These are phyloP conservation scores for Leptoclinus maculatus DNA, from an alignment of 2,797 vertebrate species.

Conservation along the genomic window DNA sequence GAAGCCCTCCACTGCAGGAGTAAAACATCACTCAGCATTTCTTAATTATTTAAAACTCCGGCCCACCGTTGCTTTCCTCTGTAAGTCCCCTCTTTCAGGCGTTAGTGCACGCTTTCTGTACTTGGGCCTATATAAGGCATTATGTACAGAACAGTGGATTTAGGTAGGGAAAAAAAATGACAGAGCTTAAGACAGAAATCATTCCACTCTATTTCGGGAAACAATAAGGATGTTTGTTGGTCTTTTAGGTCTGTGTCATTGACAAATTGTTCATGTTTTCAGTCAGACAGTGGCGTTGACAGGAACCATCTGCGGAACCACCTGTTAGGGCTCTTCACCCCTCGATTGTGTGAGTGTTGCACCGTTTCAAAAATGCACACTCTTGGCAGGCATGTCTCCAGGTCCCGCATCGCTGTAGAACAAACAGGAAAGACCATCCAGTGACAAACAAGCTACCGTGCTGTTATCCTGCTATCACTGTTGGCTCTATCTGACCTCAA, in stretches of 20 bases:
- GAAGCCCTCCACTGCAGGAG: conserved; percentile 66
- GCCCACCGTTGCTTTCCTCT: conserved; percentile 58
- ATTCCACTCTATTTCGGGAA: conserved; percentile 37
- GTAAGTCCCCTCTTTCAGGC: conserved; percentile 55
- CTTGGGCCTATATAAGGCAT: conserved; percentile 34
- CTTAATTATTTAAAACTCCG: conserved; percentile 84
- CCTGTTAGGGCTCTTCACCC: conserved; percentile 75
- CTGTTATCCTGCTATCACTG: conserved; percentile 55
- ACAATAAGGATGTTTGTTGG: conserved; percentile 30
- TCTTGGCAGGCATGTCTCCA: conserved; percentile 70
- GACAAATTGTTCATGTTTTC: conserved; percentile 68
- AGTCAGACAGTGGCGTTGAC: conserved; percentile 61
- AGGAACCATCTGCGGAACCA: conserved; percentile 79
- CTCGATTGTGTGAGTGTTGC: conserved; percentile 58
- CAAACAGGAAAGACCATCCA: conserved; percentile 80
- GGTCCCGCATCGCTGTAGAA: conserved; percentile 70
- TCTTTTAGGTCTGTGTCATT: conserved; percentile 46
- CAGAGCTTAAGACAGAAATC: conserved; percentile 17
- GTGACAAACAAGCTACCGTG: conserved; percentile 69
- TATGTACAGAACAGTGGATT: conserved; percentile 9
- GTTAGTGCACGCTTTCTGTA: conserved; percentile 47
- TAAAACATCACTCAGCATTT: conserved; percentile 82
- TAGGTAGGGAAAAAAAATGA: neutral
- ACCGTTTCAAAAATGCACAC: conserved; percentile 53
- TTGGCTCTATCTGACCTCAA: conserved; percentile 37